Conservation (phyloP, 2,113 vertebrate species). For the Sceloporus tristichus region DNA sequence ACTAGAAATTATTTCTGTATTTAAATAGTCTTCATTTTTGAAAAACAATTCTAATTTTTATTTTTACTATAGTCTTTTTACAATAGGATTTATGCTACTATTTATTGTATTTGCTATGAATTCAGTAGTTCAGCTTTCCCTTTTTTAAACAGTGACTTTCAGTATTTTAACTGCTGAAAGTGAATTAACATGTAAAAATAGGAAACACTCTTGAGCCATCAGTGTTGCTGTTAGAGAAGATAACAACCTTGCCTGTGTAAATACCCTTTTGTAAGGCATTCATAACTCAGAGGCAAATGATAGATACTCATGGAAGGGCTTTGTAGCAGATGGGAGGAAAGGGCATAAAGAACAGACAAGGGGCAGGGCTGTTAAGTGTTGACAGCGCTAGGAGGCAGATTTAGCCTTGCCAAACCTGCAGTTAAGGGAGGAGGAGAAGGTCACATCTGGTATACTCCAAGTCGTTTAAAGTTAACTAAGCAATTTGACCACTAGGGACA, state of each 20-base stretch:
- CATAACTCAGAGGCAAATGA: background rate
- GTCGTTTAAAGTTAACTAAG: background rate
- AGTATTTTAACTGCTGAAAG: background rate
- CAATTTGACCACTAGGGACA: accelerated
- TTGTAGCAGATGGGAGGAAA: slow-evolving; percentile 25
- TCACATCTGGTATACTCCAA: accelerated
- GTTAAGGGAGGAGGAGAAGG: background rate
- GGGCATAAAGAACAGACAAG: background rate
- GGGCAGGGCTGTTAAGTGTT: slow-evolving; percentile 26
- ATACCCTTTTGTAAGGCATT: accelerated
- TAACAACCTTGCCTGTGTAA: background rate
- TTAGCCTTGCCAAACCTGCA: slow-evolving; percentile 37
- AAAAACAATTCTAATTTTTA: background rate
- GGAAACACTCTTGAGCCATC: accelerated
- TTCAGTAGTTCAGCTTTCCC: accelerated
- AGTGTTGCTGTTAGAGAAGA: slow-evolving; percentile 1
- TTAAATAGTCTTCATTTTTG: background rate
- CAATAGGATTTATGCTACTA: background rate
- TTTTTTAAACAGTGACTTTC: slow-evolving; percentile 14
- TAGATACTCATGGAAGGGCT: background rate
- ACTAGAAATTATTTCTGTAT: background rate
- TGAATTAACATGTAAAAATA: background rate
- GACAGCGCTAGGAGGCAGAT: slow-evolving; percentile 37
- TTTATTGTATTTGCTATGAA: background rate
- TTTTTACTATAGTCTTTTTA: background rate